Evolutionary conservation across 2,113 vertebrate species (phyloP).

Genomic region (Rhinopomastus cyanomelas): DNA sequence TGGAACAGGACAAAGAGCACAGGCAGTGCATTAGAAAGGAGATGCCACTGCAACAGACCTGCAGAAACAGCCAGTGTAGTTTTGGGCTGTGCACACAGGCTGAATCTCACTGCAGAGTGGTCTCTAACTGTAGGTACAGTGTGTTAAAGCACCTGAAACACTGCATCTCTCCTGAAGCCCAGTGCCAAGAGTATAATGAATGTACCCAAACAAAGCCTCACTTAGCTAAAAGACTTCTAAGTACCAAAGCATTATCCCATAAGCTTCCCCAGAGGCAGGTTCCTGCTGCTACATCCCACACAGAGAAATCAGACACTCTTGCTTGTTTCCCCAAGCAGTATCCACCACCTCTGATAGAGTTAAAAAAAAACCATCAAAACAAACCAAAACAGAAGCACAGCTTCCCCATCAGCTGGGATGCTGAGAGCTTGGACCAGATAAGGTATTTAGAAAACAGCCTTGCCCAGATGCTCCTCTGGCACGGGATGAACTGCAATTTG

Average conservation of each 20-base stretch:
- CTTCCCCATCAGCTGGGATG: neutral
- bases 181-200: neutral
- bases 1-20: neutral
- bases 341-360: neutral
- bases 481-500: neutral
- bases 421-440: neutral
- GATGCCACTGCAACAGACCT: neutral
- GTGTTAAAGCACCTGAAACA: neutral
- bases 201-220: neutral
- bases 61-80: neutral
- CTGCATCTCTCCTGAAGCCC: neutral
- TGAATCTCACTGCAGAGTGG: neutral
- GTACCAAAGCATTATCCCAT: neutral
- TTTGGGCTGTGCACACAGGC: neutral
- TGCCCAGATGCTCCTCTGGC: neutral
- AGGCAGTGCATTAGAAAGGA: neutral
- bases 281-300: conserved; percentile 13
- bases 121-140: neutral
- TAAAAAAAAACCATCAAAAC: neutral
- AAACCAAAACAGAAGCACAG: neutral
- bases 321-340: conserved; percentile 23
- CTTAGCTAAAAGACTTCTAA: neutral
- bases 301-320: neutral
- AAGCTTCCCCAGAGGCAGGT: neutral
- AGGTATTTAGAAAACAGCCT: neutral